Evolutionary conservation across 2,888 invertebrate genomes (phyloP), one percentile per base, ranked within the genome.

Genomic region (Theretra japonica): DNA sequence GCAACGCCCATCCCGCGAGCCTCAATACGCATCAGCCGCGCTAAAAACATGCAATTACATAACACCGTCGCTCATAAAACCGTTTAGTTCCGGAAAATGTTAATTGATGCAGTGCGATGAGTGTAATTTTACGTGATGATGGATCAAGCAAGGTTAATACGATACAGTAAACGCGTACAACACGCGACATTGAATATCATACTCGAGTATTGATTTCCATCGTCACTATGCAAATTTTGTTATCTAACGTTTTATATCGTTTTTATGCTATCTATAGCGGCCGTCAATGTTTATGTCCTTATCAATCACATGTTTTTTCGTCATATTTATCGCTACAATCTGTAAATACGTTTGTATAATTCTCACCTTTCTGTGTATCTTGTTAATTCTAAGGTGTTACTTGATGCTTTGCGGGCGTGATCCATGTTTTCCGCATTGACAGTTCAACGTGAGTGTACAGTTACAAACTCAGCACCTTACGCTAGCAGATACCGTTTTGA

Each of bases 171-270:
- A 78, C 79, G 76, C 75, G 75, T 75, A 41, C 75, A 79, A 78
- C 75, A 74, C 70, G 73, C 82, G 87, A 80, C 86, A 86, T 86
- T 87, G 84, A 85, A 80, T 76, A 76, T 77, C 76, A 79, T 82
- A 80, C 80, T 78, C 77, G 48, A 74, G 82, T 89, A 90, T 90
- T 79, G 88, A 89, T 90, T 90, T 82, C 81, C 77, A 82, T 83
- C 82, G 82, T 82, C 80, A 76, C 74, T 72, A 75, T 53, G 60
- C 3, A 53, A 60, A 41, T 53, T 62, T 70, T 60, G 60, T 58
- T 70, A 60, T 53, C 17, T 59, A 41, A 41, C 50, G 21, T 30
- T 62, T 41, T 33, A 65, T 70, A 50, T 56, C 65, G 33, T 30
- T 48, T 53, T 69, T 30, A 33, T 8, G 56, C 57, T 57, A 56